Percentiles rank a stretch among this genome's conserved stretches.
phyloP scores from a whole-genome alignment of 2,113 vertebrate genomes.

The Hippolais icterina region DNA sequence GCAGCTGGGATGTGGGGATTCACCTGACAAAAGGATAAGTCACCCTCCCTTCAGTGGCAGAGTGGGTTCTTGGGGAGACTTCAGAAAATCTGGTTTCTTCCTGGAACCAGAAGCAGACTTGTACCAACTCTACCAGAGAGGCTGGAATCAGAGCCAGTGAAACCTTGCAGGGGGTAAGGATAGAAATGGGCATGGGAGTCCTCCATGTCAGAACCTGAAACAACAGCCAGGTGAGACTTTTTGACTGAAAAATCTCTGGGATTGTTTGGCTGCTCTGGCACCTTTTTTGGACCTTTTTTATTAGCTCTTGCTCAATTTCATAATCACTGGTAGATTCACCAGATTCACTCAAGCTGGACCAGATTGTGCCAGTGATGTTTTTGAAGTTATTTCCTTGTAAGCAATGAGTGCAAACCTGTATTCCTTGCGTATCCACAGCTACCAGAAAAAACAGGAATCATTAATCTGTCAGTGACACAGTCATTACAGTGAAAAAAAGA shows the following conservation, averaged over 20 bases:
- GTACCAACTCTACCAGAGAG: neutral
- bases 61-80: accelerated
- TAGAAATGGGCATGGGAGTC: accelerated
- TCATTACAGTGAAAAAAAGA: neutral
- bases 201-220: neutral
- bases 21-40: neutral
- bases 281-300: neutral
- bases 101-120: neutral
- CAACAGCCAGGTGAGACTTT: neutral
- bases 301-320: neutral
- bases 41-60: accelerated
- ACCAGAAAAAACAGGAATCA: accelerated
- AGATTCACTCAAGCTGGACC: neutral
- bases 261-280: neutral
- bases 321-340: neutral
- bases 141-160: neutral
- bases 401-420: neutral
- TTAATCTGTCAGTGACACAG: neutral
- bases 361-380: neutral
- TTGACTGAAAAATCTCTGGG: neutral
- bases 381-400: neutral
- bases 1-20: neutral
- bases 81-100: neutral
- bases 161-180: neutral
- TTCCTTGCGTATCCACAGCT: neutral